Evolutionary conservation across 2,888 invertebrate genomes (phyloP).

Genomic region (Asteroscopus sphinx): DNA sequence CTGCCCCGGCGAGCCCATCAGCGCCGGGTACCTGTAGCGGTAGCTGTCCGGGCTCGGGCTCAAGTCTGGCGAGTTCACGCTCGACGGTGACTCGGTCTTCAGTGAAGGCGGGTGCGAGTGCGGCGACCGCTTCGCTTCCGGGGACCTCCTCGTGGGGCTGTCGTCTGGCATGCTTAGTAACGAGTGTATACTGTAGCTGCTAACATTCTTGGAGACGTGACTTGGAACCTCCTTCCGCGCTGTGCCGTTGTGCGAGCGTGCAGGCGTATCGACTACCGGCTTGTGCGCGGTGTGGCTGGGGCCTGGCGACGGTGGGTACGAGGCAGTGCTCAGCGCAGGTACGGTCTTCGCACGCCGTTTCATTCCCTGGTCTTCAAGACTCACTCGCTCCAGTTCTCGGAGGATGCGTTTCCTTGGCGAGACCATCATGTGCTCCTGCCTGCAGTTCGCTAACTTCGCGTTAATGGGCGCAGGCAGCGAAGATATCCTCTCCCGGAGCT

Average conservation of each 20-base stretch:
- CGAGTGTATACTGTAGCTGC: constrained; percentile 96
- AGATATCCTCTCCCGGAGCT: constrained; percentile 79
- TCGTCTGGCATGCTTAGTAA: constrained; percentile 92
- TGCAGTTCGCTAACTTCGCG: constrained; percentile 82
- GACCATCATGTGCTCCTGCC: constrained; percentile 91
- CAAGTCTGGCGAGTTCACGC: constrained; percentile 81
- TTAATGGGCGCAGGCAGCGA: constrained; percentile 80
- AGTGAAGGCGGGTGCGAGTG: constrained; percentile 77
- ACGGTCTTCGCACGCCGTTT: constrained; percentile 90
- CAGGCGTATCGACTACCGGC: constrained; percentile 59
- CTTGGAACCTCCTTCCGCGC: constrained; percentile 70
- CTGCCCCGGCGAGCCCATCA: constrained; percentile 76
- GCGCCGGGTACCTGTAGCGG: constrained; percentile 79
- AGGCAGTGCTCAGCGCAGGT: constrained; percentile 81
- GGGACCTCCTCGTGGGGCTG: constrained; percentile 76
- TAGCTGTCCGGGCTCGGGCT: constrained; percentile 83
- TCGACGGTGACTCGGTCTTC: constrained; percentile 81
- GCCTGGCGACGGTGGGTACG: constrained; percentile 72
- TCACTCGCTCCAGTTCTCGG: constrained; percentile 94
- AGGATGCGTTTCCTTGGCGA: constrained; percentile 95
- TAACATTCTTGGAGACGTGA: constrained; percentile 84
- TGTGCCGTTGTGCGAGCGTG: constrained; percentile 71
- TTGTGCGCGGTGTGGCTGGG: constrained; percentile 66
- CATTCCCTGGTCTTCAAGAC: constrained; percentile 91
- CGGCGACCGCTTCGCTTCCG: constrained; percentile 81